Evolutionary conservation across 1,140 invertebrate genomes (phyloP).

Genomic region (Calliopsis andreniformis): DNA sequence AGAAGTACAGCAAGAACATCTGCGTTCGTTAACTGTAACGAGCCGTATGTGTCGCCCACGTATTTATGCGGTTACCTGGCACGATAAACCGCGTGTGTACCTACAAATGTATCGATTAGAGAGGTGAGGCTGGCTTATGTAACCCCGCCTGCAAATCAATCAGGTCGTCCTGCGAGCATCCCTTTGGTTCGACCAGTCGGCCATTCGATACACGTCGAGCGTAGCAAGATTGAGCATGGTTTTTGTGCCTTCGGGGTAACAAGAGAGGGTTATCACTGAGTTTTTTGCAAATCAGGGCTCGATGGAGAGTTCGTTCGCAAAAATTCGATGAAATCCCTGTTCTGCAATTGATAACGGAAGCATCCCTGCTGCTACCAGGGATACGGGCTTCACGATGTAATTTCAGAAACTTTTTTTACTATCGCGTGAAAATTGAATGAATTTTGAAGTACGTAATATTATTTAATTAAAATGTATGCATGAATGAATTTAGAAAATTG

Average conservation of each 20-base stretch:
- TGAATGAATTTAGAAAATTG: too few relatives aligned
- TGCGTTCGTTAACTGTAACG: too few relatives aligned
- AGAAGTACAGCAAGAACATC: too few relatives aligned
- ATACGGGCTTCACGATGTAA: too few relatives aligned
- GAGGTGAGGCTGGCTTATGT: slow-evolving; percentile 33
- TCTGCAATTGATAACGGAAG: too few relatives aligned
- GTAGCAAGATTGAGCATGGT: slow-evolving; percentile 13
- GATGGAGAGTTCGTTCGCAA: neutral
- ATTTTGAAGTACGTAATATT: too few relatives aligned
- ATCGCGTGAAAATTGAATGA: too few relatives aligned
- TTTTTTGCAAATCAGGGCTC: neutral
- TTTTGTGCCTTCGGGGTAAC: neutral
- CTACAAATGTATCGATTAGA: slow-evolving; percentile 57
- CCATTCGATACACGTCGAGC: neutral
- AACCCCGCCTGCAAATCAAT: slow-evolving; percentile 59
- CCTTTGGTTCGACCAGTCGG: slow-evolving; percentile 27
- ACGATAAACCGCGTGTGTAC: slow-evolving; percentile 44
- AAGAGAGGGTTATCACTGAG: too few relatives aligned
- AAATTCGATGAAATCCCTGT: neutral
- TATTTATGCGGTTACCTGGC: slow-evolving; percentile 42
- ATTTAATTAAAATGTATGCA: too few relatives aligned
- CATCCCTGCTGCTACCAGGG: too few relatives aligned
- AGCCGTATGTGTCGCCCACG: slow-evolving; percentile 11
- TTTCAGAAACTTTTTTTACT: too few relatives aligned
- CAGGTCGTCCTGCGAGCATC: slow-evolving; percentile 43